Evolutionary conservation across 2,113 vertebrate genomes (phyloP).

Genomic region (Malurus elegans): DNA sequence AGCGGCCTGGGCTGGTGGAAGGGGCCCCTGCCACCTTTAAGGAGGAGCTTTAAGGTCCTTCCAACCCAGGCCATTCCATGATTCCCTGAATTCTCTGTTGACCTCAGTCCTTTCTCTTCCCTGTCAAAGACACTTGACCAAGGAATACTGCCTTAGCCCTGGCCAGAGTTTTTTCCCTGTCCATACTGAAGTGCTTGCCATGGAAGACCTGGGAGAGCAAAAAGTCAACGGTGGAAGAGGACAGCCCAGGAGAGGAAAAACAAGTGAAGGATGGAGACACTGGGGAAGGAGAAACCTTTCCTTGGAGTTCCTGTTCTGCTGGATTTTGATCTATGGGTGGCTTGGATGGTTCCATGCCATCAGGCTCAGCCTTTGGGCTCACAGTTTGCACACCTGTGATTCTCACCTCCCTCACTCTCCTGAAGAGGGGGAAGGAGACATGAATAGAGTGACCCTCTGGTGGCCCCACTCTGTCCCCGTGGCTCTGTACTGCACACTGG

Average conservation of each 20-base stretch:
- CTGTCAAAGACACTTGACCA: not conserved
- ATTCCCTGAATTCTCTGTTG: not conserved
- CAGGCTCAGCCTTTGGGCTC: not conserved
- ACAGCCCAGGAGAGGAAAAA: not conserved
- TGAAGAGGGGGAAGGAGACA: not conserved
- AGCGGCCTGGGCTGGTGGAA: not conserved
- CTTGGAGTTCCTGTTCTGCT: not conserved
- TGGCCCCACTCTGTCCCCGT: rapidly evolving
- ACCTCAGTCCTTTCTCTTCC: not conserved
- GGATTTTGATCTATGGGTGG: not conserved
- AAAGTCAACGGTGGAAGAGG: not conserved
- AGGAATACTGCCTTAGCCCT: not conserved
- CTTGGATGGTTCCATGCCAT: not conserved
- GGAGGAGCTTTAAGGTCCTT: not conserved
- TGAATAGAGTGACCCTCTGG: no score
- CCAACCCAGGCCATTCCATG: not conserved
- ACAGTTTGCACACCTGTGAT: not conserved
- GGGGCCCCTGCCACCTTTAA: no score
- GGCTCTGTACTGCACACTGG: not conserved
- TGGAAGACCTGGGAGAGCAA: not conserved
- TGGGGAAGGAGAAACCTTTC: not conserved
- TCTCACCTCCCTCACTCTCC: not conserved
- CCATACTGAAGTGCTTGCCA: not conserved
- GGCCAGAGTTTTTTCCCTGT: not conserved
- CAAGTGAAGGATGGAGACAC: not conserved